Evolutionary conservation across 2,888 invertebrate genomes (phyloP).

Genomic region (Agrypnus murinus): DNA sequence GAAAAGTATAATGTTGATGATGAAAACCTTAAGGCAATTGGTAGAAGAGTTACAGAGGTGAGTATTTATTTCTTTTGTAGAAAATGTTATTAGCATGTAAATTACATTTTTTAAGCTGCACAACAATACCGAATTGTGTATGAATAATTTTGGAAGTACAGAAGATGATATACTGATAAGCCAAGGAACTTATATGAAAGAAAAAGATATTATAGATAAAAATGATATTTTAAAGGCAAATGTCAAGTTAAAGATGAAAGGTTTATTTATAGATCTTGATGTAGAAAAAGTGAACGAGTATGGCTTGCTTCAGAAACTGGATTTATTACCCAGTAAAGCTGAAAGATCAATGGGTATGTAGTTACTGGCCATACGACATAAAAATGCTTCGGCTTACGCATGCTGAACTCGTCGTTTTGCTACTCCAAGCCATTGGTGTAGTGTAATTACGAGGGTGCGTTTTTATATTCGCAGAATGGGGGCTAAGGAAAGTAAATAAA

Average conservation of each 20-base stretch:
- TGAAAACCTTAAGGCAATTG: constrained; percentile 14
- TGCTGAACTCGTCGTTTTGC: too few species aligned
- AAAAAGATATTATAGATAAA: constrained; percentile 57
- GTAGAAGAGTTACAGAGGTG: constrained; percentile 27
- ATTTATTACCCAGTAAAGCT: constrained; percentile 62
- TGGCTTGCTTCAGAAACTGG: constrained; percentile 62
- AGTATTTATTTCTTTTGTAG: constrained; percentile 17
- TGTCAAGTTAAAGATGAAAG: constrained; percentile 59
- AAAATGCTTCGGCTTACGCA: too few species aligned
- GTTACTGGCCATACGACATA: neutral
- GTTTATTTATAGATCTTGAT: constrained; percentile 57
- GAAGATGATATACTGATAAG: constrained; percentile 62
- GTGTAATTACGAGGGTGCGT: too few species aligned
- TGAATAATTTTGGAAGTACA: constrained; percentile 56
- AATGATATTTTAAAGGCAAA: constrained; percentile 57
- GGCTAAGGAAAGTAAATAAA: too few species aligned
- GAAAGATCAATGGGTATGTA: constrained; percentile 62
- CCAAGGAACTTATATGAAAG: constrained; percentile 60
- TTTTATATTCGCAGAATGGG: too few species aligned
- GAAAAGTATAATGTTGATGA: constrained; percentile 56
- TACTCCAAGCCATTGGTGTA: too few species aligned
- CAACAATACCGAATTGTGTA: constrained; percentile 48
- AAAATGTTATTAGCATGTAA: too few species aligned
- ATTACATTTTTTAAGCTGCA: constrained; percentile 52
- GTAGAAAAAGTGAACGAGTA: constrained; percentile 59